Evolutionary conservation across 2,113 vertebrate species (phyloP).

Genomic region (Pyrgilauda ruficollis): DNA sequence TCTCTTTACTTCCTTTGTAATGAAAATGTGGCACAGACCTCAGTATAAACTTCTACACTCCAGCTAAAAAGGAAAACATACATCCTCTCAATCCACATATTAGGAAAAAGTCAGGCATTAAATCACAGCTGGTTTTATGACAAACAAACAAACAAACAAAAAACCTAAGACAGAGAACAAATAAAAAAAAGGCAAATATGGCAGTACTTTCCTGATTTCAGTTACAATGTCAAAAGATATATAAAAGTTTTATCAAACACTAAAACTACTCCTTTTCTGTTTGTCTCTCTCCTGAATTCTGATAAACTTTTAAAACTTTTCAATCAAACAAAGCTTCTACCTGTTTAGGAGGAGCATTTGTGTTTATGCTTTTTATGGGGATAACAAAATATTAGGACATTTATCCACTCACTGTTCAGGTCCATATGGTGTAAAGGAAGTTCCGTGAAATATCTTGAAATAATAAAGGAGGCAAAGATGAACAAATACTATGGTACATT

Average conservation of each 20-base stretch:
- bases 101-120: not conserved
- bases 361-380: not conserved
- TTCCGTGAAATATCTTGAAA: not conserved
- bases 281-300: not conserved
- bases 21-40: not conserved
- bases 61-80: not conserved
- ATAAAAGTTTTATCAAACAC: not conserved
- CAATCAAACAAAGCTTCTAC: not conserved
- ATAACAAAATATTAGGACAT: not conserved
- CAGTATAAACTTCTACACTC: not conserved
- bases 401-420: not conserved
- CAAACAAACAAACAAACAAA: not conserved
- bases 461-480: not conserved
- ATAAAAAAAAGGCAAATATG: not conserved
- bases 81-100: fast-evolving
- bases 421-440: not conserved
- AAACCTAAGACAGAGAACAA: not conserved
- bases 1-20: not conserved
- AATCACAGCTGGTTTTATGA: not conserved
- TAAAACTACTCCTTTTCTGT: not conserved
- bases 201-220: not conserved
- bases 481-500: not conserved
- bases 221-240: not conserved
- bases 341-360: not conserved
- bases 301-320: not conserved